Evolutionary conservation across 1,140 invertebrate species (phyloP), one percentile per base, ranked within the genome.

Genomic region (Propsilocerus akamusi): DNA sequence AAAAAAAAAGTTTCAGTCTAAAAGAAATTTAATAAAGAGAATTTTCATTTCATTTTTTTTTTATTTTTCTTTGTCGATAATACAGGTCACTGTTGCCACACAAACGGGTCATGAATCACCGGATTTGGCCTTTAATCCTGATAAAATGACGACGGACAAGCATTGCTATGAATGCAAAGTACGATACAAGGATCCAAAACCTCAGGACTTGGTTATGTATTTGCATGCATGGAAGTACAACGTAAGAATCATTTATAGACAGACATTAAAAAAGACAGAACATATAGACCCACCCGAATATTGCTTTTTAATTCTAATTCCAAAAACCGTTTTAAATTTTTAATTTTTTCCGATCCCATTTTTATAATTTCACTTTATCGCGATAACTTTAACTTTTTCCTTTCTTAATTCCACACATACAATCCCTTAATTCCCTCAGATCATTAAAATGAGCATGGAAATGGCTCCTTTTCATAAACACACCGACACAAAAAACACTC

Each of bases 91-190:
- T 41, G 83, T 85, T 6, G 81, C 82, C 4, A 87, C 84, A 1
- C 84, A 89, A 64, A 88, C 84, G 0, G 83, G 82, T 3, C 82
- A 83, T 48, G 81, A 82, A 58, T 72, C 76, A 3, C 77, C 80
- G 0, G 77, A 80, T 53, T 69, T 73, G 25, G 67, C 64, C 11
- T 87, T 82, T 60, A 74, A 82, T 54, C 70, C 75, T n/a, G 74
- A 81, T 25, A 85, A 83, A 64, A 75, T 88, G 64, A 80, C 80
- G 1, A 69, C 80, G 3, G 89, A 95, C 60, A 77, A 81, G 3
- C 81, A 92, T 60, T 97, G 93, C 69, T 85, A 86, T 62, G 87
- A 94, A 65, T 97, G 93, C 66, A 86, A 87, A 64, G 81, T 89
- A 11, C 75, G 86, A 48, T 95, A 90, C 68, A 71, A 83, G 51